These are phyloP conservation scores for Cercocebus atys DNA, from an alignment of 2,113 vertebrate genomes.

Conservation along the genomic window DNA sequence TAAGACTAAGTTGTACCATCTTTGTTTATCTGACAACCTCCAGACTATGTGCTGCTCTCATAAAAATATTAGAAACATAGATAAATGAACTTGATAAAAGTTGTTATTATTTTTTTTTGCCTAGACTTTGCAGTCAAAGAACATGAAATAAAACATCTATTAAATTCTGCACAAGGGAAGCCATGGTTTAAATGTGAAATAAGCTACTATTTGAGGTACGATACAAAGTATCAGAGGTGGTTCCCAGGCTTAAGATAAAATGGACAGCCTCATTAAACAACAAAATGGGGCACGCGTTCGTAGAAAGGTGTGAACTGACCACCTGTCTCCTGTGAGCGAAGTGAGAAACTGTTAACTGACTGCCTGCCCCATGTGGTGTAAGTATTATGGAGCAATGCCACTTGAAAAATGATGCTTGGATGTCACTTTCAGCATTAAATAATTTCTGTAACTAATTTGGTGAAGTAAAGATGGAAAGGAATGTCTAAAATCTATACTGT, in stretches of 20 bases:
- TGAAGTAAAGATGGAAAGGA: neutral
- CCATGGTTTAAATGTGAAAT: neutral
- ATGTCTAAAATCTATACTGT: neutral
- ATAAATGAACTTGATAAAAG: neutral
- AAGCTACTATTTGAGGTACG: neutral
- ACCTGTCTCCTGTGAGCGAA: too few species aligned
- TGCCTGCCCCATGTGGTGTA: neutral
- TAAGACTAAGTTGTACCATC: neutral
- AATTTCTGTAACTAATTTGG: neutral
- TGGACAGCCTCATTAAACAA: neutral
- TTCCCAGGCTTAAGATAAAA: neutral
- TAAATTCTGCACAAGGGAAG: neutral
- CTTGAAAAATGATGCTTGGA: neutral
- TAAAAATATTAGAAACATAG: neutral
- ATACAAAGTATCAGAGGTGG: neutral
- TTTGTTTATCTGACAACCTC: neutral
- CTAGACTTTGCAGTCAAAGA: neutral
- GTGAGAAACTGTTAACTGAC: neutral
- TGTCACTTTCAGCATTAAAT: neutral
- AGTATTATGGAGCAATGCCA: neutral
- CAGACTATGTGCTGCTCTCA: neutral
- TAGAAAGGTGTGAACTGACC: neutral
- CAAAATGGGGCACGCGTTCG: neutral
- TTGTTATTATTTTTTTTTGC: neutral
- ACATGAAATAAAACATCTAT: neutral